Conservation (phyloP, 2,113 vertebrate species). For the Shinisaurus crocodilurus region DNA sequence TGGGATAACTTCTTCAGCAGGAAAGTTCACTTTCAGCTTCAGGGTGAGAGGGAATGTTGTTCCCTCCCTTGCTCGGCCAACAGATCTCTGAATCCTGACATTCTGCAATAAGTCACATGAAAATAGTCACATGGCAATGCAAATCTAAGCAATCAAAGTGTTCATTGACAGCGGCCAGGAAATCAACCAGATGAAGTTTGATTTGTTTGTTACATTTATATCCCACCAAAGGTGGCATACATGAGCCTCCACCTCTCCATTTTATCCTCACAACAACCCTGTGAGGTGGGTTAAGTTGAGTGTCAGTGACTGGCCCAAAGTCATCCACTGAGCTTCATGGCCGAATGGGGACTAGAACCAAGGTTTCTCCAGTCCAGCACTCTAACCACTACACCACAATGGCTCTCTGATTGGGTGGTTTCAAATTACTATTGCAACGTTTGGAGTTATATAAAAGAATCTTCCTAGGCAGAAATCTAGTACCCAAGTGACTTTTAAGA, state of each 20-base stretch:
- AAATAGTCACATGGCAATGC: no score
- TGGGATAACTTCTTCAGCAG: not conserved
- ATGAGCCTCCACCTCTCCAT: no score
- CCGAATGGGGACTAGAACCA: no score
- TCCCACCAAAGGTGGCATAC: no score
- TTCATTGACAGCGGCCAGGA: not conserved
- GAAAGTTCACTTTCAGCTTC: slow-evolving; percentile 76
- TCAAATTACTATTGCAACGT: slow-evolving; percentile 1
- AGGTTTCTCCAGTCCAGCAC: no score
- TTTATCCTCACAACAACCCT: no score
- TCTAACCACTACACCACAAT: no score
- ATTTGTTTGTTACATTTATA: no score
- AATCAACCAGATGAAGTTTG: not conserved
- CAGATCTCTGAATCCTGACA: slow-evolving; percentile 83
- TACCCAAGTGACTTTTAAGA: not conserved
- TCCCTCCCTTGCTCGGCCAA: slow-evolving; percentile 79
- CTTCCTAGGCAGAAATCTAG: no score
- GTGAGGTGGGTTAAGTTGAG: no score
- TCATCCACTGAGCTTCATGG: no score
- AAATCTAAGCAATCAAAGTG: not conserved
- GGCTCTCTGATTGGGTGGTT: not conserved
- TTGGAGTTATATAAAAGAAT: not conserved
- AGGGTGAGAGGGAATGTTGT: slow-evolving; percentile 84
- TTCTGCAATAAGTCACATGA: slow-evolving; percentile 71
- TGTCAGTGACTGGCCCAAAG: no score